Conservation (phyloP, 2,113 vertebrate species). For the Cyphomyrus plagiostoma region DNA sequence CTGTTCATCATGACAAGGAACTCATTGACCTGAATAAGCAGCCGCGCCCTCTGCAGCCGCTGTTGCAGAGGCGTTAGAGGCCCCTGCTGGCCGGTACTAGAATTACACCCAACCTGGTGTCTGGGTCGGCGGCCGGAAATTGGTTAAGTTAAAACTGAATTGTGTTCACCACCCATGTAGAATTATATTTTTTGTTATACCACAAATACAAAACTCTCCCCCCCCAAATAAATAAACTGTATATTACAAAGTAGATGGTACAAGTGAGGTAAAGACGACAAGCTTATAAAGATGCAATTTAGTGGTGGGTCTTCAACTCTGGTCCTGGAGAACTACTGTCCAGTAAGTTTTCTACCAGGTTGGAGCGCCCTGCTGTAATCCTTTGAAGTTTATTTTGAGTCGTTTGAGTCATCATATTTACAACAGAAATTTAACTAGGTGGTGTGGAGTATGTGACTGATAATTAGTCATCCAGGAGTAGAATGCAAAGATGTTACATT, state of each 20-base stretch:
- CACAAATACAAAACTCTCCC: neutral
- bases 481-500: neutral
- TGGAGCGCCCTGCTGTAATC: too few species aligned
- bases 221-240: neutral
- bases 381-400: neutral
- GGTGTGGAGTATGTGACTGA: neutral
- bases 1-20: conserved; percentile 68
- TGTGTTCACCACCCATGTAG: neutral
- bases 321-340: too few species aligned
- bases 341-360: too few species aligned
- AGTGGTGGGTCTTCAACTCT: neutral
- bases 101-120: conserved; percentile 25
- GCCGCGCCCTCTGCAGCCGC: conserved; percentile 54
- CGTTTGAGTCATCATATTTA: neutral
- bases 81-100: conserved; percentile 60
- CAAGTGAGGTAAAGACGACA: neutral
- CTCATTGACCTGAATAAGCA: conserved; percentile 76
- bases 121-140: neutral
- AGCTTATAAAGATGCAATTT: neutral
- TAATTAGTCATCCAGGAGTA: neutral
- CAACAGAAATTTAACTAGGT: neutral
- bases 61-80: conserved; percentile 55
- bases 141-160: neutral
- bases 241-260: neutral
- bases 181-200: neutral